phyloP scores from a whole-genome alignment of 2,797 vertebrate genomes.

The Lepus townsendii region DNA sequence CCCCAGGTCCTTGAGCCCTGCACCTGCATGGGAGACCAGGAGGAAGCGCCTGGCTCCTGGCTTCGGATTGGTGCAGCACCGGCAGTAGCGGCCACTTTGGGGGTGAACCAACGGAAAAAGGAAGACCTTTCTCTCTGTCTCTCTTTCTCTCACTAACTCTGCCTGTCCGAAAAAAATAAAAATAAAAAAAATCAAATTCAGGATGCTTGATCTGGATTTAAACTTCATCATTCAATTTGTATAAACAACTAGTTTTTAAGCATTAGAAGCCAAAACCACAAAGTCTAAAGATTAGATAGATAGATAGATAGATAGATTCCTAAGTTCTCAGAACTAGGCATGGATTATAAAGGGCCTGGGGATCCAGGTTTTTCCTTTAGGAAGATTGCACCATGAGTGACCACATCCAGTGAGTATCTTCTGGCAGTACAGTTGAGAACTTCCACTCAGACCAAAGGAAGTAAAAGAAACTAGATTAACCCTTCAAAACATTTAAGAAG shows the following conservation, averaged over 20 bases:
- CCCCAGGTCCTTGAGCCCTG: too few relatives aligned
- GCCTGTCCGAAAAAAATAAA: too few relatives aligned
- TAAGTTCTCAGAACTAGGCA: not conserved
- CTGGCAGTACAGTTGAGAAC: not conserved
- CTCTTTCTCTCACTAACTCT: too few relatives aligned
- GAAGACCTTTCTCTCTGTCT: too few relatives aligned
- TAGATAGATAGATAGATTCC: not conserved
- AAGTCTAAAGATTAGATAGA: not conserved
- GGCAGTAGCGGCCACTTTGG: too few relatives aligned
- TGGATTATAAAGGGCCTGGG: not conserved
- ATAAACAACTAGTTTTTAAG: not conserved
- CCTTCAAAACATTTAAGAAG: not conserved
- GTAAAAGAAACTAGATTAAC: not conserved
- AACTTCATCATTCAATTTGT: not conserved
- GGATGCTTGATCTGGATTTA: not conserved
- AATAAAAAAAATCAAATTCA: too few relatives aligned
- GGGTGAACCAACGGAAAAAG: too few relatives aligned
- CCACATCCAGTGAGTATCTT: not conserved
- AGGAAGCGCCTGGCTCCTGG: too few relatives aligned
- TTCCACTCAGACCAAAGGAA: not conserved
- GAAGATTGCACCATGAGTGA: not conserved
- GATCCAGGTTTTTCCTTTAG: not conserved
- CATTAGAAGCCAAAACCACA: not conserved
- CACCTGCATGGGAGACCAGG: too few relatives aligned
- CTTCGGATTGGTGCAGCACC: too few relatives aligned